Conservation (phyloP, 2,888 invertebrate species). For the Microdon myrmicae region DNA sequence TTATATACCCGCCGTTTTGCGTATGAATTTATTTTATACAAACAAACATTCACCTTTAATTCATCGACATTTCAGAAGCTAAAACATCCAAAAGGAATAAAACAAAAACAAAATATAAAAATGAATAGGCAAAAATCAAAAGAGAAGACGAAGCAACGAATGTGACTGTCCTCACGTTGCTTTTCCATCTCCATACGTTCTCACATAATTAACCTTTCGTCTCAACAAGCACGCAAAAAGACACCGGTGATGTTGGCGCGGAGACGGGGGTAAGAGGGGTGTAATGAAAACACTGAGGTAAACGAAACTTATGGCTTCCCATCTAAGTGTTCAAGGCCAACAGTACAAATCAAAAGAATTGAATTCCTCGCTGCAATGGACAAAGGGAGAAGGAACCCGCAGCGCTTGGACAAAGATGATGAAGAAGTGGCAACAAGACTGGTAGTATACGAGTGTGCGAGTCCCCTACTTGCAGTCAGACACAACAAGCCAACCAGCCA, state of each 20-base stretch:
- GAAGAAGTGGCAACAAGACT: background rate
- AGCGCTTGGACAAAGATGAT: conserved; percentile 6
- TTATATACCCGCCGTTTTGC: too few relatives aligned
- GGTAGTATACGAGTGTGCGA: conserved; percentile 9
- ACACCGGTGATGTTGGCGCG: background rate
- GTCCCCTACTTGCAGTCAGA: too few relatives aligned
- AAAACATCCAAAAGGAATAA: background rate
- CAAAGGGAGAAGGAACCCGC: conserved; percentile 47
- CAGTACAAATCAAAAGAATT: conserved; percentile 50
- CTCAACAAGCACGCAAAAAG: conserved; percentile 24
- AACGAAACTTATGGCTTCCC: conserved; percentile 52
- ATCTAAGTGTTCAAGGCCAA: conserved; percentile 52
- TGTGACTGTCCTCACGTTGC: conserved; percentile 43
- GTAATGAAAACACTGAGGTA: conserved; percentile 49
- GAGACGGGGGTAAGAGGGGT: conserved; percentile 23
- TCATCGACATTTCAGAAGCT: conserved; percentile 11
- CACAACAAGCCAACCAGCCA: conserved; percentile 12
- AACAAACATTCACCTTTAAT: too few relatives aligned
- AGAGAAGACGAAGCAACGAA: conserved; percentile 14
- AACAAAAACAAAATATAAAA: background rate
- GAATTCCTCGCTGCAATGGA: conserved; percentile 43
- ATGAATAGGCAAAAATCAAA: conserved; percentile 1
- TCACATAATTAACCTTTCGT: conserved; percentile 52
- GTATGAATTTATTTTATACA: too few relatives aligned
- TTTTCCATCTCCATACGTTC: conserved; percentile 40